Percentiles rank a stretch among this genome's conserved stretches.
Conservation (phyloP, 2,113 vertebrate genomes). For the Pteruthius melanotis region DNA sequence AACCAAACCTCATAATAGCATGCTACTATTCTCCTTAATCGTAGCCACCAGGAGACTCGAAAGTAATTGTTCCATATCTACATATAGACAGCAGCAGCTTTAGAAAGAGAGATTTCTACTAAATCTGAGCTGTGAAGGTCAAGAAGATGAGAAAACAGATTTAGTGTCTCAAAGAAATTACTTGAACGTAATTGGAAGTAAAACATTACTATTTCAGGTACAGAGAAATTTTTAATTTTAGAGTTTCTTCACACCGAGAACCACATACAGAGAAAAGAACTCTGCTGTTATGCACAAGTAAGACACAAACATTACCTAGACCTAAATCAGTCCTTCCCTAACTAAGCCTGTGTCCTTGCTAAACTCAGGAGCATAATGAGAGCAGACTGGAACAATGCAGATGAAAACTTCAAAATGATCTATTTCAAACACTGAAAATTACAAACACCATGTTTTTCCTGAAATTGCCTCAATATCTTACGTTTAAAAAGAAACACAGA, state of each 20-base stretch:
- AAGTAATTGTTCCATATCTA: slow-evolving; percentile 3
- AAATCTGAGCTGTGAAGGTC: not conserved
- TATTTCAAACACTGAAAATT: not conserved
- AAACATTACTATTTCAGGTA: not conserved
- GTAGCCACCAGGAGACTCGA: not conserved
- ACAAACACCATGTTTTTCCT: not conserved
- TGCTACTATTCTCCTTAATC: not conserved
- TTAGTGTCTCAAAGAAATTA: not conserved
- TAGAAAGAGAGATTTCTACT: not conserved
- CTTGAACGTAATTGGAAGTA: not conserved
- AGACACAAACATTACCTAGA: not conserved
- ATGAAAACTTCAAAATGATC: not conserved
- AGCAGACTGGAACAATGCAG: not conserved
- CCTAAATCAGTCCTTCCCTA: not conserved
- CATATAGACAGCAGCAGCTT: not conserved
- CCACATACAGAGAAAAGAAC: not conserved
- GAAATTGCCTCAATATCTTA: not conserved
- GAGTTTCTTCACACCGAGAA: not conserved
- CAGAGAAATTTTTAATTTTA: not conserved
- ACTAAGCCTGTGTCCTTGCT: not conserved
- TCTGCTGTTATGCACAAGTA: not conserved
- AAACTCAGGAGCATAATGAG: not conserved
- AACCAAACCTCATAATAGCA: not conserved
- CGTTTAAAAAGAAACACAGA: not conserved
- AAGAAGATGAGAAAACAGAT: not conserved